Conservation (phyloP, 1,140 invertebrate species). For the Cardiocondyla obscurior region DNA sequence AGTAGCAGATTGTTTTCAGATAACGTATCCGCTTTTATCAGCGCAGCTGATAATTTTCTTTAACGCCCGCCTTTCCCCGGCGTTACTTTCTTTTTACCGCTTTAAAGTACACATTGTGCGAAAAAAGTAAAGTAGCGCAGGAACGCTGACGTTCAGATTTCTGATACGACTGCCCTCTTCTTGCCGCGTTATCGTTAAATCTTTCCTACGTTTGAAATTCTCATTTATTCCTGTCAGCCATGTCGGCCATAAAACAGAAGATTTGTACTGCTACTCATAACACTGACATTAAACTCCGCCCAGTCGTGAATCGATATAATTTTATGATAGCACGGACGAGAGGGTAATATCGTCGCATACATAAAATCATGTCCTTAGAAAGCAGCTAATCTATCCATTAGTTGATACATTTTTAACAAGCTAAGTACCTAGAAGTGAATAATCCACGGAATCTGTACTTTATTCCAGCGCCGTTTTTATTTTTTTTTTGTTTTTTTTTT, state of each 20-base stretch:
- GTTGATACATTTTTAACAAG: background rate
- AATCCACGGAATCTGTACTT: background rate
- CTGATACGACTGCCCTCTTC: conserved; percentile 12
- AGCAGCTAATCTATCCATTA: background rate
- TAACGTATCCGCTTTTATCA: background rate
- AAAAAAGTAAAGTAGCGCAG: background rate
- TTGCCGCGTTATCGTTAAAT: conserved; percentile 31
- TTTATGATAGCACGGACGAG: conserved; percentile 44
- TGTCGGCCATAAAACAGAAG: conserved; percentile 44
- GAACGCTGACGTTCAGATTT: conserved; percentile 25
- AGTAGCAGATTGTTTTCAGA: background rate
- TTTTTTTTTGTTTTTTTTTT: background rate
- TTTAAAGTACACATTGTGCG: conserved; percentile 1
- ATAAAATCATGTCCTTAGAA: conserved; percentile 18
- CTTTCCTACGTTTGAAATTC: conserved; percentile 43
- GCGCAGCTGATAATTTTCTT: background rate
- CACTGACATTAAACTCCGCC: conserved; percentile 27
- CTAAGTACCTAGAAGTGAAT: too few species aligned
- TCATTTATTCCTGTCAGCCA: conserved; percentile 47
- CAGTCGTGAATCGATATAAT: conserved; percentile 40
- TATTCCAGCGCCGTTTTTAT: background rate
- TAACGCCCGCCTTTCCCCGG: background rate
- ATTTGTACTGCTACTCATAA: conserved; percentile 52
- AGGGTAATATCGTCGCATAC: background rate
- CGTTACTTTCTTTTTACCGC: background rate